Base-by-base conservation (phyloP, 2,797 vertebrate species). In the Myotis findleyi region DNA sequence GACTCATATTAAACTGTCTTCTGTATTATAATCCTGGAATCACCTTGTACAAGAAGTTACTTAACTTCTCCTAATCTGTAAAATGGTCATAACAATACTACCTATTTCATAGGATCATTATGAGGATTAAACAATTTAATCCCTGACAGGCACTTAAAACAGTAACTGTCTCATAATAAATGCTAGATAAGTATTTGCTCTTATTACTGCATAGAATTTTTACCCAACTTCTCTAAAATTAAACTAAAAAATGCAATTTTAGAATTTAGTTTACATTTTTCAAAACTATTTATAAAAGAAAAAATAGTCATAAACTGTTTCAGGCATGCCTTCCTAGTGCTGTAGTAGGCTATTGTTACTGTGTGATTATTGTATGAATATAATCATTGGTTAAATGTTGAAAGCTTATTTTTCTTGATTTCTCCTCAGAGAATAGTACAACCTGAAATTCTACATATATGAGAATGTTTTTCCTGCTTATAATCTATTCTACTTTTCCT, bases 401-500 rank as follows among this genome's bases (percentile, higher is more conserved):
- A 93, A 64, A 79, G 55, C 36, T 82, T 89, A 72, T 62, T 84
- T 79, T 91, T 92, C 53, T 75, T 76, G 47, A 87, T 77, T 88
- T 82, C 17, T 33, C n/a, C 36, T 80, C 59, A 91, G 83, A 87
- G 59, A 86, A 91, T n/a, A 25, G 73, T 38, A 59, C 7, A 73
- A 51, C 72, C 30, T 68, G 20, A 94, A 69, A 92, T 85, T 73
- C 49, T 64, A 83, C 55, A 87, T 49, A 95, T 18, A 55, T 17
- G 71, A 89, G n/a, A 88, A 77, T 71, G 51, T 49, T 91, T 88
- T 87, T 73, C 41, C 83, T 75, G 81, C 36, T 95, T 89, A 69
- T 7, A 91, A 92, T 92, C 33, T 36, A 64, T 64, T 90, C 73
- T 81, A n/a, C 33, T 93, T 95, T 89, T 94, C 59, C 77, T 72